Conservation (phyloP, 2,113 vertebrate species). For the Perca schrenkii region DNA sequence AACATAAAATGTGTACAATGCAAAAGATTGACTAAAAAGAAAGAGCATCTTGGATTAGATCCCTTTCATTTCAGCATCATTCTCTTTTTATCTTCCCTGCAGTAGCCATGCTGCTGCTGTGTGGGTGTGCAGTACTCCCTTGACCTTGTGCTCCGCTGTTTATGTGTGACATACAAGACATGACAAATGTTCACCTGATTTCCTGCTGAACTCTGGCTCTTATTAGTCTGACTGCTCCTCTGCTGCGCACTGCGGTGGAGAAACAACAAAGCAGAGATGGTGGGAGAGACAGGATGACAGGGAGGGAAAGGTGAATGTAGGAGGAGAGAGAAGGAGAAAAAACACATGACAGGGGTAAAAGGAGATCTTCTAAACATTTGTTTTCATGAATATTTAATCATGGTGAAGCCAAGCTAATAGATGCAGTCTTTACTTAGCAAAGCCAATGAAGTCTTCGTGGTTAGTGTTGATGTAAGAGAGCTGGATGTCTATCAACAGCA, state of each 20-base stretch:
- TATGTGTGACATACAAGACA: slow-evolving; percentile 28
- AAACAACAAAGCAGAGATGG: background rate
- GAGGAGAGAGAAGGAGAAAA: background rate
- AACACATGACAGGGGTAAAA: slow-evolving; percentile 22
- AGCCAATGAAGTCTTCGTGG: slow-evolving; percentile 96
- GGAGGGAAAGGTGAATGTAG: background rate
- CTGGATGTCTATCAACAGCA: slow-evolving; percentile 93
- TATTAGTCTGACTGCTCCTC: slow-evolving; percentile 93
- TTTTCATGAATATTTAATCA: slow-evolving; percentile 50
- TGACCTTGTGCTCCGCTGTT: slow-evolving; percentile 39
- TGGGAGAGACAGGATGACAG: slow-evolving; percentile 16
- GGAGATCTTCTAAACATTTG: slow-evolving; percentile 14
- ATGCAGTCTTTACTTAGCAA: slow-evolving; percentile 88
- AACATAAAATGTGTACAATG: slow-evolving; percentile 29
- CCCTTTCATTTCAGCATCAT: slow-evolving; percentile 28
- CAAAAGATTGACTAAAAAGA: slow-evolving; percentile 18
- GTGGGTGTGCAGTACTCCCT: slow-evolving; percentile 16
- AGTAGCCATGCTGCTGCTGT: slow-evolving; percentile 23
- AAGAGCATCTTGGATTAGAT: background rate
- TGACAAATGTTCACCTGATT: slow-evolving; percentile 89
- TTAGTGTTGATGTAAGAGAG: slow-evolving; percentile 96
- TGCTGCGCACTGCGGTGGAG: slow-evolving; percentile 89
- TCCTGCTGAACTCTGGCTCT: slow-evolving; percentile 91
- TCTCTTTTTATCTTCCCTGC: slow-evolving; percentile 28
- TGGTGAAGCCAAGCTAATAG: slow-evolving; percentile 36